phyloP scores from a whole-genome alignment of 2,797 vertebrate genomes.

The Etheostoma perlongum region DNA sequence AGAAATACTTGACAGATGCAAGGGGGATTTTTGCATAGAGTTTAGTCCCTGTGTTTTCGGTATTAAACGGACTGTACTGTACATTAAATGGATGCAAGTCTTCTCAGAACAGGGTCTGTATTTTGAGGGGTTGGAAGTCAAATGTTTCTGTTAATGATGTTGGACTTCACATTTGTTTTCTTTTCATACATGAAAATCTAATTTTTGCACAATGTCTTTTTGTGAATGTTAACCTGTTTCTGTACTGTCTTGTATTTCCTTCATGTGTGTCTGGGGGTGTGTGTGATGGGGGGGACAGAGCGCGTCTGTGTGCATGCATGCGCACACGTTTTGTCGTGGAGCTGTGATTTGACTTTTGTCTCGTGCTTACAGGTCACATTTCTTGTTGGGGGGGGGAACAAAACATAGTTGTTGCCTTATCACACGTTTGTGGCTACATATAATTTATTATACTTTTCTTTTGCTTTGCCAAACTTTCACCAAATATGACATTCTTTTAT shows the following conservation, averaged over 20 bases:
- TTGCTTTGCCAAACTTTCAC: slow-evolving; percentile 85
- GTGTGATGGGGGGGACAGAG: slow-evolving; percentile 7
- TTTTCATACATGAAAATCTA: slow-evolving; percentile 77
- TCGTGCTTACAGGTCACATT: slow-evolving; percentile 69
- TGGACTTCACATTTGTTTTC: slow-evolving; percentile 59
- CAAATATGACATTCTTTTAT: slow-evolving; percentile 79
- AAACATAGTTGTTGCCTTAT: slow-evolving; percentile 84
- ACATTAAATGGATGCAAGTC: slow-evolving; percentile 76
- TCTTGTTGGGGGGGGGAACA: slow-evolving; percentile 37
- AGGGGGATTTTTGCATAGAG: slow-evolving; percentile 48
- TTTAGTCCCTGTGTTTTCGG: slow-evolving; percentile 67
- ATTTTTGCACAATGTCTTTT: slow-evolving; percentile 85
- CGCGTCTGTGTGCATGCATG: slow-evolving; percentile 78
- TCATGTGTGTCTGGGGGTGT: slow-evolving; percentile 58
- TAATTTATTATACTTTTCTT: slow-evolving; percentile 80
- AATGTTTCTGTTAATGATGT: slow-evolving; percentile 48
- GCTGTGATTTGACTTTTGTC: slow-evolving; percentile 67
- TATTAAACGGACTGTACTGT: slow-evolving; percentile 73
- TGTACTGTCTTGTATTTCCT: slow-evolving; percentile 48
- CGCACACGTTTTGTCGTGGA: slow-evolving; percentile 73
- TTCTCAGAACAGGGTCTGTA: slow-evolving; percentile 79
- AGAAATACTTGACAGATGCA: slow-evolving; percentile 67
- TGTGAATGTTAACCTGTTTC: slow-evolving; percentile 80
- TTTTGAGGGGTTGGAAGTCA: slow-evolving; percentile 32
- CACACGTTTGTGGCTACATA: slow-evolving; percentile 81